A percentile compares a stretch with the other conserved stretches of the same genome.
phyloP scores from a whole-genome alignment of 2,888 invertebrate species.

The Orchestes rusci region DNA sequence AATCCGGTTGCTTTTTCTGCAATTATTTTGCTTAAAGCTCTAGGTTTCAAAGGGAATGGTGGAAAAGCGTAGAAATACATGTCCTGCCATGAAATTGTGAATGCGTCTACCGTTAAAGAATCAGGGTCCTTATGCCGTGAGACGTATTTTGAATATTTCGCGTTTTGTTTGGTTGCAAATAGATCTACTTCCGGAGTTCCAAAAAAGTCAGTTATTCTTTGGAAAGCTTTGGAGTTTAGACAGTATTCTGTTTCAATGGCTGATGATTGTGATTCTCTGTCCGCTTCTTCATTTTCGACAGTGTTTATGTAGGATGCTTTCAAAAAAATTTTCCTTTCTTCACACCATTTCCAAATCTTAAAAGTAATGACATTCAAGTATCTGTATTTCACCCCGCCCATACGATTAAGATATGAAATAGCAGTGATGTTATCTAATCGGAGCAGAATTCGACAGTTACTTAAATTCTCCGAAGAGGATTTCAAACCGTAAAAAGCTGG shows the following conservation, averaged over 20 bases:
- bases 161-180: conserved; percentile 19
- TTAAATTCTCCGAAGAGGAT: conserved; percentile 8
- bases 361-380: conserved; percentile 8
- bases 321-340: conserved; percentile 20
- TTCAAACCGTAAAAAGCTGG: conserved; percentile 10
- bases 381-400: conserved; percentile 10
- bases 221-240: conserved; percentile 8
- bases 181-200: conserved; percentile 20
- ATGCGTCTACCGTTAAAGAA: not conserved
- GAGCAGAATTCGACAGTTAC: conserved; percentile 9
- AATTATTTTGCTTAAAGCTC: conserved; percentile 14
- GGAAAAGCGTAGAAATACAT: conserved; percentile 22
- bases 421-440: conserved; percentile 14
- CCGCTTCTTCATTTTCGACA: conserved; percentile 15
- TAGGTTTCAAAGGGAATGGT: conserved; percentile 17
- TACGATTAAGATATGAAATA: conserved; percentile 10
- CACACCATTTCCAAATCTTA: conserved; percentile 24
- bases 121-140: conserved; percentile 18
- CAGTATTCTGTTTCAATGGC: conserved; percentile 20
- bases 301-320: conserved; percentile 15
- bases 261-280: conserved; percentile 11
- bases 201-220: conserved; percentile 13
- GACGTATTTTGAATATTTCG: too few species aligned
- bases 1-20: conserved; percentile 13
- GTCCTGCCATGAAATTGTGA: conserved; percentile 8